Percentiles rank a stretch among this genome's conserved stretches.
These are phyloP conservation scores for Austrolebias charrua DNA, from an alignment of 2,797 vertebrate species.

Conservation along the genomic window DNA sequence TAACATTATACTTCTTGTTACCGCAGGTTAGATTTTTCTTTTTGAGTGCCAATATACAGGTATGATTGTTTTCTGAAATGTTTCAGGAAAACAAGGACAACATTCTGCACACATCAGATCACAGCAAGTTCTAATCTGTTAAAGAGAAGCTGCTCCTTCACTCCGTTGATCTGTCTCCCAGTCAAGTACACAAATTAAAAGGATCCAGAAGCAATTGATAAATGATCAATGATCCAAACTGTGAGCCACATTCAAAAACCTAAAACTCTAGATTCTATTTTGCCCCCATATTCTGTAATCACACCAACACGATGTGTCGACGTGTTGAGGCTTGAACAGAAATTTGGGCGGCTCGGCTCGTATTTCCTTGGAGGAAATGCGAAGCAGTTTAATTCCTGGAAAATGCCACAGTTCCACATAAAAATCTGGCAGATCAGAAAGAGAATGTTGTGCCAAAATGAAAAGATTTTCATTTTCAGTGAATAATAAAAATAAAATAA, in stretches of 20 bases:
- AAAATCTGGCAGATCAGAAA: neutral
- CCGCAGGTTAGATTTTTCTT: neutral
- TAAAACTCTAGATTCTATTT: neutral
- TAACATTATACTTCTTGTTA: neutral
- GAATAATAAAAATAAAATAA: neutral
- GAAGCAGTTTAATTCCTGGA: constrained; percentile 18
- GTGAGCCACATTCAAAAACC: too few relatives aligned
- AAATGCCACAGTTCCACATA: neutral
- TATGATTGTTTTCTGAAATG: neutral
- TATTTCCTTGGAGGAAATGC: constrained; percentile 34
- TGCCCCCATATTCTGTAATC: neutral
- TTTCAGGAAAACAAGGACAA: neutral
- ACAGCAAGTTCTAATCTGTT: neutral
- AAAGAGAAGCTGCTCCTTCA: neutral
- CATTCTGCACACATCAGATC: neutral
- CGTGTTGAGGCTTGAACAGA: constrained; percentile 43
- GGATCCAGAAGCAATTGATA: neutral
- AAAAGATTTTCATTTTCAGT: neutral
- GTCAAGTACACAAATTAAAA: neutral
- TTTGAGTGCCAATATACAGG: neutral
- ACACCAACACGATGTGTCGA: neutral
- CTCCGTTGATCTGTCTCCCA: neutral
- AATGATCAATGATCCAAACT: neutral
- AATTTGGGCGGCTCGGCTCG: constrained; percentile 6
- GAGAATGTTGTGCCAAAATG: neutral